A percentile compares a stretch with the other conserved stretches of the same genome.
phyloP scores from a whole-genome alignment of 2,113 vertebrate genomes.

The Saguinus imperator region DNA sequence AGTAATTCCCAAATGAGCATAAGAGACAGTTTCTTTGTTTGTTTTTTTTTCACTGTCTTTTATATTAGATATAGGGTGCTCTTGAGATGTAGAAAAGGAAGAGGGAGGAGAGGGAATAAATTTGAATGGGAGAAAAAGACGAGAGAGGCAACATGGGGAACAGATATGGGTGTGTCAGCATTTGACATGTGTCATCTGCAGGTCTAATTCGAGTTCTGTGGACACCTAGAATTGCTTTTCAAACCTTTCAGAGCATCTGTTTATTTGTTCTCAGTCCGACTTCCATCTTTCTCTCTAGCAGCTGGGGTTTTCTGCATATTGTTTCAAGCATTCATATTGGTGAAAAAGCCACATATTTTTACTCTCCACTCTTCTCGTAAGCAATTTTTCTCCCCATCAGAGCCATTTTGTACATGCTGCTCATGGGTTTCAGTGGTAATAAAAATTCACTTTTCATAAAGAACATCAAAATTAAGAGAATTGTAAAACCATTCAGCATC shows the following conservation, averaged over 20 bases:
- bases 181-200: neutral
- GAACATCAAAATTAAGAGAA: constrained; percentile 42
- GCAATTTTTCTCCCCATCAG: neutral
- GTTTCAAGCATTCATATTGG: constrained; percentile 22
- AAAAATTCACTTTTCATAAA: constrained; percentile 38
- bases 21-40: no score
- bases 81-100: neutral
- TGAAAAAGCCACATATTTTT: constrained; percentile 2
- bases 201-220: neutral
- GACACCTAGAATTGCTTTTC: constrained; percentile 23
- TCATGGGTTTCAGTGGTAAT: constrained; percentile 2
- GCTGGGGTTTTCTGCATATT: neutral
- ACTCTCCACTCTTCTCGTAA: neutral
- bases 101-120: neutral
- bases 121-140: constrained; percentile 1
- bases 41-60: no score
- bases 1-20: no score
- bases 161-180: neutral
- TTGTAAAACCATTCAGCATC: constrained; percentile 29
- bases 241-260: neutral
- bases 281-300: neutral
- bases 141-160: neutral
- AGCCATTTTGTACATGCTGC: neutral
- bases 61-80: no score
- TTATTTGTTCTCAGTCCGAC: neutral